Evolutionary conservation across 2,888 invertebrate species (phyloP), one percentile per base, ranked within the genome.

Genomic region (Coronaproctus castanopsis): DNA sequence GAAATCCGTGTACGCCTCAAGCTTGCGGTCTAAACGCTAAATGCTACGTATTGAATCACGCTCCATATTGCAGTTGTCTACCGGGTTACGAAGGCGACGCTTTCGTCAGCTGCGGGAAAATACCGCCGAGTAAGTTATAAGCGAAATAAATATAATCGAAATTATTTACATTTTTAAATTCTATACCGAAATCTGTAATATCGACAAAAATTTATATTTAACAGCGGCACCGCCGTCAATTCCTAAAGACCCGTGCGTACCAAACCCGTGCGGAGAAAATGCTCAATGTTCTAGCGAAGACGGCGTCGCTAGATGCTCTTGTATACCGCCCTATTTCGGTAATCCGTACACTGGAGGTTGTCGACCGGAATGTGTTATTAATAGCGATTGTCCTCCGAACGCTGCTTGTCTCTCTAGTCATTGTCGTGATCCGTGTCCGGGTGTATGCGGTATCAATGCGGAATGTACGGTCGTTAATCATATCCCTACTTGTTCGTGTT

Each of bases 291-390:
- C 79, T 0, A 79, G 80, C 24, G 74, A 78, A 2, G 81, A 84
- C 66, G 81, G 82, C 20, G 74, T 76, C 24, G 81, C 83, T 0
- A 79, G 81, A 65, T 91, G 91, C 70, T 77, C 78, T n/a, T 91
- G 90, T 68, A 86, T 90, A 68, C 85, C 88, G 61, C 88, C 88
- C 2, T 87, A 88, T 68, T 81, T 86, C 63, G 90, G 90, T 8
- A 87, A 91, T 74, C 88, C 89, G 2, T 89, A 87, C 69, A 79
- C 80, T 19, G 83, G 85, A 20, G 88, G 88, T 36, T 91, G 90
- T 68, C 78, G 84, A 63, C 89, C 89, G 2, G 90, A 90, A 73
- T 90, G 90, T 71, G 79, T 83, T 14, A 80, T 82, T 64, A 87
- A 84, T 70, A 79, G 85, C 0, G 88, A 89, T 68, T 90, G 90